These are phyloP conservation scores for Actinemys pallida DNA, from an alignment of 2,113 vertebrate species.

Conservation along the genomic window DNA sequence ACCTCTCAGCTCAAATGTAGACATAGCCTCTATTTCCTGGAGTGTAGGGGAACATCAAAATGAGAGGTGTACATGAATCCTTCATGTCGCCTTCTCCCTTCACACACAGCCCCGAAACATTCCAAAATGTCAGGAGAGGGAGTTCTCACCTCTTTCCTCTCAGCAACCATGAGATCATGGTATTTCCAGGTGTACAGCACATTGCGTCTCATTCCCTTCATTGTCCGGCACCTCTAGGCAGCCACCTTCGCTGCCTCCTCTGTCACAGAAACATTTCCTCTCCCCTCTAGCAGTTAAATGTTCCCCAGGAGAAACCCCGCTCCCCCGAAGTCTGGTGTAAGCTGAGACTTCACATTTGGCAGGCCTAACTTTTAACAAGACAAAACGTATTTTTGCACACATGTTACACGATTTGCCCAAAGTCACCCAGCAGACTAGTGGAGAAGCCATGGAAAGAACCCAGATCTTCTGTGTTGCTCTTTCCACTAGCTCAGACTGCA, in stretches of 20 bases:
- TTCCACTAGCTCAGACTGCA: no score
- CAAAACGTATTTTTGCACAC: neutral
- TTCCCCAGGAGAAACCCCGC: neutral
- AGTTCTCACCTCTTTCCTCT: neutral
- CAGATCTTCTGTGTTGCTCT: no score
- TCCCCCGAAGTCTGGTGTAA: neutral
- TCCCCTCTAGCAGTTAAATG: neutral
- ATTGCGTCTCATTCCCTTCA: neutral
- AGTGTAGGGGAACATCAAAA: neutral
- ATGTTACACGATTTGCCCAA: no score
- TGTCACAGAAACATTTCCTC: neutral
- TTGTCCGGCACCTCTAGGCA: neutral
- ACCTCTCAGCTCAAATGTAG: neutral
- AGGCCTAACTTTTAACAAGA: neutral
- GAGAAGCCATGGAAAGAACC: no score
- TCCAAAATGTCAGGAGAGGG: neutral
- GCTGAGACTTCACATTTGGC: neutral
- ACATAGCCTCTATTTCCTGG: neutral
- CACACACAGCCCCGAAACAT: neutral
- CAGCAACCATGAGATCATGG: neutral
- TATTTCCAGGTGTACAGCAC: rapidly evolving
- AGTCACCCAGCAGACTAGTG: no score
- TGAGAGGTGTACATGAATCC: neutral
- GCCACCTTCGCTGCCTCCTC: neutral
- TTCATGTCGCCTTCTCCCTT: neutral